Evolutionary conservation across 2,888 invertebrate genomes (phyloP).

Genomic region (Hypselothyrea guttata): DNA sequence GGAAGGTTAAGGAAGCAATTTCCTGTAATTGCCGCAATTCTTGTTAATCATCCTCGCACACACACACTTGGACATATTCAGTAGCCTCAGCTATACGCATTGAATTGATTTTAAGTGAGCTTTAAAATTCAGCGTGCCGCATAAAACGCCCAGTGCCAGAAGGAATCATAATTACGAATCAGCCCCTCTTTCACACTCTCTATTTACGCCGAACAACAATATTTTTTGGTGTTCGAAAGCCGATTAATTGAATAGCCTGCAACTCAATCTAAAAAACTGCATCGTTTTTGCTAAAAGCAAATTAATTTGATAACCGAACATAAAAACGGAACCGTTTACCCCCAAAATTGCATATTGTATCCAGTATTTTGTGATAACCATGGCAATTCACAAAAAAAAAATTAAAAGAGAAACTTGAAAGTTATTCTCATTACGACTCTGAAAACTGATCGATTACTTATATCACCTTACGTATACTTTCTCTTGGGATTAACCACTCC

Average conservation of each 20-base stretch:
- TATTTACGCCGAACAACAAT: too few relatives aligned
- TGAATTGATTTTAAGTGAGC: slow-evolving; percentile 72
- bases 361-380: slow-evolving; percentile 12
- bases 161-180: slow-evolving; percentile 46
- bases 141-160: slow-evolving; percentile 23
- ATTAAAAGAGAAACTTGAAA: not conserved
- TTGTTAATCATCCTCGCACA: slow-evolving; percentile 71
- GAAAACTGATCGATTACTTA: too few relatives aligned
- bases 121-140: slow-evolving; percentile 44
- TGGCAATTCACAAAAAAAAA: not conserved
- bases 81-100: slow-evolving; percentile 61
- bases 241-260: slow-evolving; percentile 21
- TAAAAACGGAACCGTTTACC: slow-evolving; percentile 25
- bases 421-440: slow-evolving; percentile 6
- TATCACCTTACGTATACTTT: too few relatives aligned
- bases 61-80: slow-evolving; percentile 18
- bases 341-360: slow-evolving; percentile 25
- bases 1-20: slow-evolving; percentile 81
- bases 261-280: slow-evolving; percentile 26
- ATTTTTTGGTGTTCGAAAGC: not conserved
- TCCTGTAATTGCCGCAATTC: slow-evolving; percentile 80
- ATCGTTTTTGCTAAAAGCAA: slow-evolving; percentile 25
- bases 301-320: slow-evolving; percentile 43
- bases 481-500: too few relatives aligned
- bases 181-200: not conserved